phyloP scores from a whole-genome alignment of 2,797 vertebrate species.

The Anguilla obscura region DNA sequence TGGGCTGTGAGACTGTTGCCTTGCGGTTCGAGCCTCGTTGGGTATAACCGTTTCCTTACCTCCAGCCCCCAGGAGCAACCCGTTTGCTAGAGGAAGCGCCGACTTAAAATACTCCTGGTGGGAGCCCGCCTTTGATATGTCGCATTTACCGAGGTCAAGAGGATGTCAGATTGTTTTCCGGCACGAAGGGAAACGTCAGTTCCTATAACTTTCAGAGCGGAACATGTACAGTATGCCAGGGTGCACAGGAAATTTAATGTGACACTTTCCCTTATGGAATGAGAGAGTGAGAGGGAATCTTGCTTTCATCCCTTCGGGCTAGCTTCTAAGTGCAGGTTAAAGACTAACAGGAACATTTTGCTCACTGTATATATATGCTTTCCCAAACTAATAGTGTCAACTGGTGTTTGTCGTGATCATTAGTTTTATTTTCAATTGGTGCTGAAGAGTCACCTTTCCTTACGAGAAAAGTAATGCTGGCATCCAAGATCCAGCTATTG shows the following conservation, averaged over 20 bases:
- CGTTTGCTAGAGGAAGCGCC: constrained; percentile 34
- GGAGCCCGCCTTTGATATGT: constrained; percentile 55
- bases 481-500: not conserved
- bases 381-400: not conserved
- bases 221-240: not conserved
- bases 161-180: constrained; percentile 49
- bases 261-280: not conserved
- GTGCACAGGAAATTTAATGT: not conserved
- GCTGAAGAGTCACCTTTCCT: not conserved
- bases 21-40: constrained; percentile 54
- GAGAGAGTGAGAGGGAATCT: not conserved
- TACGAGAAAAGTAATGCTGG: not conserved
- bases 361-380: not conserved
- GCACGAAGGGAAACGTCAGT: constrained; percentile 23
- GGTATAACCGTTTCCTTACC: constrained; percentile 37
- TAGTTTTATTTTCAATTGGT: not conserved
- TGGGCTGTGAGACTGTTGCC: constrained; percentile 50
- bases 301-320: constrained; percentile 13
- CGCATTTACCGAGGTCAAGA: constrained; percentile 61
- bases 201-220: not conserved
- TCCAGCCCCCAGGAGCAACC: constrained; percentile 48
- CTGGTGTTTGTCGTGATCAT: not conserved
- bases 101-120: constrained; percentile 48
- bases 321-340: constrained; percentile 14
- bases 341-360: not conserved